These are phyloP conservation scores for Eurystomus glaucurus DNA, from an alignment of 2,797 vertebrate genomes.

Conservation along the genomic window DNA sequence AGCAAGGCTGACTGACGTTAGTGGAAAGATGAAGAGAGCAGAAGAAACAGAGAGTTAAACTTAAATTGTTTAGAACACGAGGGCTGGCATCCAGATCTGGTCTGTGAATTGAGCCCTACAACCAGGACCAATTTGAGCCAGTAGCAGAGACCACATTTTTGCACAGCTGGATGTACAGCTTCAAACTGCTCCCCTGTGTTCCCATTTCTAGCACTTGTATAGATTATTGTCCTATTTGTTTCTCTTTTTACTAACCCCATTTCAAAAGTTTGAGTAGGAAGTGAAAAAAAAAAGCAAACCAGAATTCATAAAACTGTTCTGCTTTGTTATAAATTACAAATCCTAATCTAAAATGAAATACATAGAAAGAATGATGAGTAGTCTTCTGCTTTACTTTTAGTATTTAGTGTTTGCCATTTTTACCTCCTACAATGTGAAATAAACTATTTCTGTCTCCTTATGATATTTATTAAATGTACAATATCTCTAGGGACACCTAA, in stretches of 20 bases:
- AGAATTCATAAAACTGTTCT: conserved; percentile 29
- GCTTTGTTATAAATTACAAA: conserved; percentile 8
- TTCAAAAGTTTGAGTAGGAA: conserved; percentile 23
- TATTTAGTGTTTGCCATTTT: not conserved
- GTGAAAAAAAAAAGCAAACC: conserved; percentile 14
- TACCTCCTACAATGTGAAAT: not conserved
- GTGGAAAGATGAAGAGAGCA: not conserved
- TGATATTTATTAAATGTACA: not conserved
- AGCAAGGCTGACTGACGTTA: not conserved
- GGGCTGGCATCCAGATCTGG: not conserved
- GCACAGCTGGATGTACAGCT: not conserved
- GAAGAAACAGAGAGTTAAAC: not conserved
- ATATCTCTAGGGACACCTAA: not conserved
- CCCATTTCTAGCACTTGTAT: not conserved
- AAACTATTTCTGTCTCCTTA: not conserved
- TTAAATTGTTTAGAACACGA: not conserved
- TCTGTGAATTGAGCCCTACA: not conserved
- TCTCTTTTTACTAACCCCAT: not conserved
- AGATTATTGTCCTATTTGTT: conserved; percentile 6
- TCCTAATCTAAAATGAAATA: not conserved
- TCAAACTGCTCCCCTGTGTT: not conserved
- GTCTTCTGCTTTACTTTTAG: not conserved
- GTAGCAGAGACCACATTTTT: conserved; percentile 14
- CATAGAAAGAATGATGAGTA: not conserved
- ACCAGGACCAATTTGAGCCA: not conserved